Conservation (phyloP, 1,140 invertebrate species). For the Drosophila bocki region DNA sequence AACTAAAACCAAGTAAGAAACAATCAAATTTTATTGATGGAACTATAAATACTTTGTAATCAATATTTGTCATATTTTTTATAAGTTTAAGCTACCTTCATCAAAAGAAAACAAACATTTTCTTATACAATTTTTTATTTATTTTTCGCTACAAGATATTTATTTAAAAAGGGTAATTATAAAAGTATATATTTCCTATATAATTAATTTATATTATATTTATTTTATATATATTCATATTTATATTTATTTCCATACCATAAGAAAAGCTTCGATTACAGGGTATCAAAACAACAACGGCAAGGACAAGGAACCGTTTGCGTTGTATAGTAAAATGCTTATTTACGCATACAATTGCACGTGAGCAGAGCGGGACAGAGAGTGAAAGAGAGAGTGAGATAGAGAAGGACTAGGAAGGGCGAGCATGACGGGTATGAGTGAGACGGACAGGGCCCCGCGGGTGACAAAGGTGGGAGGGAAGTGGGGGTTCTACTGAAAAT, state of each 20-base stretch:
- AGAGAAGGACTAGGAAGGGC: not conserved
- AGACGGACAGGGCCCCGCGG: constrained; percentile 27
- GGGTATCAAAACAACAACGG: constrained; percentile 21
- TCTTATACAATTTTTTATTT: not conserved
- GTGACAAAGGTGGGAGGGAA: constrained; percentile 15
- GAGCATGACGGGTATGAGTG: constrained; percentile 2
- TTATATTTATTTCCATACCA: no score
- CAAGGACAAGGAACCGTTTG: constrained; percentile 61
- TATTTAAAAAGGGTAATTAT: no score
- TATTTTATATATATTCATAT: no score
- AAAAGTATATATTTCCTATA: no score
- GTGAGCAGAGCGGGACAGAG: constrained; percentile 24
- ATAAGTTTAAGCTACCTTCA: no score
- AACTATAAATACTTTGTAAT: not conserved
- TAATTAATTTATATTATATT: no score
- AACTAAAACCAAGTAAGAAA: constrained; percentile 49
- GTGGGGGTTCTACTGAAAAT: constrained; percentile 28
- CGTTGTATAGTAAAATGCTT: constrained; percentile 73
- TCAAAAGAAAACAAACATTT: no score
- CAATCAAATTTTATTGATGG: not conserved
- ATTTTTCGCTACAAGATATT: no score
- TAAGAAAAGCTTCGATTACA: not conserved
- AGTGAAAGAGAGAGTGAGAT: constrained; percentile 1
- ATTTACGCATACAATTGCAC: constrained; percentile 79
- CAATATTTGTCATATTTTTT: no score